These are phyloP conservation scores for Cyanoderma ruficeps DNA, from an alignment of 2,113 vertebrate genomes.

Conservation along the genomic window DNA sequence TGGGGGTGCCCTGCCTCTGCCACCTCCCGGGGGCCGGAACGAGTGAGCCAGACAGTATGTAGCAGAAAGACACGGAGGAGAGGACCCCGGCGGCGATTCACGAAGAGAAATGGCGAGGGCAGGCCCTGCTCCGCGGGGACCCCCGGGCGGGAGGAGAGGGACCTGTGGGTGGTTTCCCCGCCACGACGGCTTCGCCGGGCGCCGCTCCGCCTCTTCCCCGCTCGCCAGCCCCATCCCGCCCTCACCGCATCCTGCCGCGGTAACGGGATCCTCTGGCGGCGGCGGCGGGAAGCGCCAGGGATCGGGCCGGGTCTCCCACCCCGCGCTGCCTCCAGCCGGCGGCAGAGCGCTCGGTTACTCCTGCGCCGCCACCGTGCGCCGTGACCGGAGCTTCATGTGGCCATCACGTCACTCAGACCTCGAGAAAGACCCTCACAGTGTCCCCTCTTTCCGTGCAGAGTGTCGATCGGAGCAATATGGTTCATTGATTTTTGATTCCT, in stretches of 20 bases:
- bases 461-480: neutral
- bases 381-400: fast-evolving
- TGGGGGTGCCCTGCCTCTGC: neutral
- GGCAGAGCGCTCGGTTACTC: neutral
- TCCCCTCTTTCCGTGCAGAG: neutral
- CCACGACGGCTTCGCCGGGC: neutral
- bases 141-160: no score
- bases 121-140: neutral
- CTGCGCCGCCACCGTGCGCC: no score
- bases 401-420: neutral
- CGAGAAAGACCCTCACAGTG: neutral
- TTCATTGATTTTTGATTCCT: neutral
- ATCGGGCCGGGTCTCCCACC: fast-evolving
- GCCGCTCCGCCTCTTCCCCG: neutral
- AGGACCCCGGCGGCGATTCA: no score
- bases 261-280: constrained; percentile 47
- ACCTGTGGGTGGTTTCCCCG: fast-evolving
- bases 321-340: neutral
- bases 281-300: neutral
- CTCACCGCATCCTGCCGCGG: neutral
- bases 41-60: neutral
- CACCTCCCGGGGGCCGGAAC: neutral
- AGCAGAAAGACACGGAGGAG: neutral
- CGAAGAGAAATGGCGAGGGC: neutral
- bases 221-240: neutral